A percentile compares a stretch with the other conserved stretches of the same genome.
Evolutionary conservation across 1,140 invertebrate species (phyloP).

Genomic region (Tyrophagus putrescentiae): DNA sequence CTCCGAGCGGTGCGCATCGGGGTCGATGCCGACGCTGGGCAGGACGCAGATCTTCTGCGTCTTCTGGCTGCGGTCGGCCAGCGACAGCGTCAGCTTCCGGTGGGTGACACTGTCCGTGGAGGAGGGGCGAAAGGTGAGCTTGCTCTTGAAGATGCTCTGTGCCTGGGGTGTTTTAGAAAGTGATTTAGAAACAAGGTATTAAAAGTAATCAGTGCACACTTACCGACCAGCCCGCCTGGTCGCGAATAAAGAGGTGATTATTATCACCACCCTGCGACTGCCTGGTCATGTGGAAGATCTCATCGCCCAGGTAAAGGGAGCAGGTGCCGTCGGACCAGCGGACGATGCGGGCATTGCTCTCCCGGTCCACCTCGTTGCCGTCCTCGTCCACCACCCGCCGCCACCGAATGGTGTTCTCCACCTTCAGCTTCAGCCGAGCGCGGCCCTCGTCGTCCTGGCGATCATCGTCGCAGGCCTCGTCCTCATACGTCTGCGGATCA

Average conservation of each 20-base stretch:
- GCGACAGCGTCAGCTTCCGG: constrained; percentile 91
- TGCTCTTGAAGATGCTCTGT: constrained; percentile 89
- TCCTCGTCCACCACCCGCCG: constrained; percentile 60
- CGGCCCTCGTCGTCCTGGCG: constrained; percentile 92
- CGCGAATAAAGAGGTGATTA: constrained; percentile 88
- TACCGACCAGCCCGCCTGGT: constrained; percentile 72
- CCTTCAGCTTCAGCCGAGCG: constrained; percentile 42
- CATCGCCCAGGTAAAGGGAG: constrained; percentile 87
- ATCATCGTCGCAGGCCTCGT: constrained; percentile 98
- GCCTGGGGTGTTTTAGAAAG: too few species aligned
- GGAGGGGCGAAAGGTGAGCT: constrained; percentile 84
- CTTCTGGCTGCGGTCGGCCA: constrained; percentile 92
- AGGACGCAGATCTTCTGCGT: constrained; percentile 90
- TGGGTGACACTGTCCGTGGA: constrained; percentile 97
- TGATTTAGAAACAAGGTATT: neutral
- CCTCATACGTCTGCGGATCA: constrained; percentile 85
- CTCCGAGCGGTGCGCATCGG: constrained; percentile 72
- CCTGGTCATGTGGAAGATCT: constrained; percentile 95
- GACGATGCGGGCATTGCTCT: constrained; percentile 90
- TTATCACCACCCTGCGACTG: constrained; percentile 71
- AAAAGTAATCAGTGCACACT: neutral
- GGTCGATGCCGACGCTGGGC: constrained; percentile 81
- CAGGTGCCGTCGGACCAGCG: constrained; percentile 93
- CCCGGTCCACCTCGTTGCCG: constrained; percentile 62
- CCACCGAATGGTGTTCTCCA: constrained; percentile 94